Evolutionary conservation across 2,113 vertebrate species (phyloP).

Genomic region (Otus sunia): DNA sequence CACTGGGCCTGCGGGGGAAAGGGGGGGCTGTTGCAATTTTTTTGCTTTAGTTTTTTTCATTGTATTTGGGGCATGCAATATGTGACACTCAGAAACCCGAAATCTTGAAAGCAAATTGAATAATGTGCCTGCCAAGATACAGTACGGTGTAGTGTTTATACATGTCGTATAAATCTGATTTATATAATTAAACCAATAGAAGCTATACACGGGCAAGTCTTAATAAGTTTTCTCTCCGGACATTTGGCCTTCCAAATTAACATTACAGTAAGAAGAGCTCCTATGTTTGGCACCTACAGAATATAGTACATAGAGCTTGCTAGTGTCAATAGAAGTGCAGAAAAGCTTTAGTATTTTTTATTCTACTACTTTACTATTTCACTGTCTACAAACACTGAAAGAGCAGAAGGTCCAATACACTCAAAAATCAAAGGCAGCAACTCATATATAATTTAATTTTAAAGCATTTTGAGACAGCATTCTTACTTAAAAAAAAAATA

Average conservation of each 20-base stretch:
- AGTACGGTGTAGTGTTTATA: slow-evolving; percentile 5
- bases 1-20: background rate
- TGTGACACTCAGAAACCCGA: background rate
- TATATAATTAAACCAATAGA: slow-evolving; percentile 31
- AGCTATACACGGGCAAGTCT: background rate
- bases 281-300: background rate
- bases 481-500: background rate
- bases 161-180: slow-evolving; percentile 42
- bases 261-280: background rate
- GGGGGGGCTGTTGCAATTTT: background rate
- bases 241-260: background rate
- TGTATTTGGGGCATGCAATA: background rate
- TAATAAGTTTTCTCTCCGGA: slow-evolving; percentile 7
- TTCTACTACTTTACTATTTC: background rate
- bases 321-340: background rate
- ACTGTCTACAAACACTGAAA: background rate
- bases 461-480: background rate
- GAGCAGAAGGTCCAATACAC: background rate
- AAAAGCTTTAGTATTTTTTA: background rate
- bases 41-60: background rate
- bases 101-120: slow-evolving; percentile 23
- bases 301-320: background rate
- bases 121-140: background rate
- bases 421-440: background rate
- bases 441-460: background rate